Evolutionary conservation across 2,888 invertebrate species (phyloP), one percentile per base, ranked within the genome.

Genomic region (Polia nebulosa): DNA sequence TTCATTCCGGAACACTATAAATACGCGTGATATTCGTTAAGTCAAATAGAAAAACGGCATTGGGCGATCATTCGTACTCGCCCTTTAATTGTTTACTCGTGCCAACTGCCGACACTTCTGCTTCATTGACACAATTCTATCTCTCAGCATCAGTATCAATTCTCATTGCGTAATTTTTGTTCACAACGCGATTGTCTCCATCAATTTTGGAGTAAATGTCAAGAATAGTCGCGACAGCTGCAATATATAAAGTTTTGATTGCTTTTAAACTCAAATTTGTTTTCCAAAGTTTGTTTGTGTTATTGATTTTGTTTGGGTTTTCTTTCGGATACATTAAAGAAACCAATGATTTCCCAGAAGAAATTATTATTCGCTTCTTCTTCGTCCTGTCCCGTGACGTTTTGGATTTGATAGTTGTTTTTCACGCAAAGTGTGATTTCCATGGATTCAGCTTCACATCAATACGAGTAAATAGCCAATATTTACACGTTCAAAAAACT

Each of bases 41-140:
- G 82, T 83, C 80, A 75, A 83, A 78, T 83, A 83, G 84, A 85
- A 86, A 87, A 85, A 85, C 75, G 88, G 81, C 89, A 88, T 89
- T 89, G 88, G 85, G 73, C 81, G 82, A 86, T 81, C 84, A 84
- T 81, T 87, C 80, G 82, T 81, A 81, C 70, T 80, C 76, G 88
- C 89, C 89, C 90, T 88, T 88, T 87, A 88, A 89, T 89, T 87
- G 86, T 84, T 83, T 82, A 80, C 85, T 84, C 83, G 88, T 90
- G 90, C 91, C 90, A 90, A 82, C 81, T 72, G 74, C 78, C 80
- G 65, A 86, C 85, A 82, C 76, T 87, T 81, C 83, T 84, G 88
- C 84, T 89, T 85, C 91, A 91, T 91, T 92, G 92, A 91, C 92
- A 92, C 89, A 89, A 84, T 91, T 91, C 85, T 87, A 85, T 88